These are phyloP conservation scores for Eurypyga helias DNA, from an alignment of 2,113 vertebrate genomes.

Conservation along the genomic window DNA sequence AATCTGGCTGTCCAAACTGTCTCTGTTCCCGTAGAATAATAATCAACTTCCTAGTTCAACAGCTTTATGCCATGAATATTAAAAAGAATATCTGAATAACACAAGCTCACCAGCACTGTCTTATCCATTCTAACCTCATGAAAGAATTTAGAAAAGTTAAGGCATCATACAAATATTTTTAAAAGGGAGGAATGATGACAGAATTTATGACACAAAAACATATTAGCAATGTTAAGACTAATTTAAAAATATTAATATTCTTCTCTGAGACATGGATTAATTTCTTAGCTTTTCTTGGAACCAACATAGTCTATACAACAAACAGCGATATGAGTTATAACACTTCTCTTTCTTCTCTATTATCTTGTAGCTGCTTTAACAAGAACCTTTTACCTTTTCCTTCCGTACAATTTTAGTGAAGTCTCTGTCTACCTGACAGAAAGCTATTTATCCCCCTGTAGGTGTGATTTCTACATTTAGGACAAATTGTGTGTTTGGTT, in stretches of 20 bases:
- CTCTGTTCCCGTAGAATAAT: slow-evolving; percentile 76
- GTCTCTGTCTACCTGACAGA: neutral
- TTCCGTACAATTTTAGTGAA: neutral
- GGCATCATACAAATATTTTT: neutral
- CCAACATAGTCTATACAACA: neutral
- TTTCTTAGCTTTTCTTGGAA: neutral
- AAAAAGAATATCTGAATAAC: slow-evolving; percentile 57
- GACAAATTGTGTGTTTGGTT: neutral
- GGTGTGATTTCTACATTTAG: neutral
- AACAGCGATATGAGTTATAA: neutral
- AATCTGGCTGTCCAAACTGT: slow-evolving; percentile 70
- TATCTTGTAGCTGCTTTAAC: neutral
- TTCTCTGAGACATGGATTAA: neutral
- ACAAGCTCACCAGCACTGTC: neutral
- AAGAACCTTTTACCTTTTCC: neutral
- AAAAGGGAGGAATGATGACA: neutral
- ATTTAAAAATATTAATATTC: neutral
- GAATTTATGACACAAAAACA: neutral
- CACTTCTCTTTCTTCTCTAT: neutral
- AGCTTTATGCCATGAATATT: slow-evolving; percentile 75
- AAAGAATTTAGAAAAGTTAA: slow-evolving; percentile 29
- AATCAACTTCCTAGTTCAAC: slow-evolving; percentile 75
- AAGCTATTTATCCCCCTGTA: neutral
- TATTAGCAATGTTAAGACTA: neutral
- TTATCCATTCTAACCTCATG: slow-evolving; percentile 21